Percentiles rank a stretch among this genome's conserved stretches.
Evolutionary conservation across 2,797 vertebrate species (phyloP).

Genomic region (Chelonia mydas): DNA sequence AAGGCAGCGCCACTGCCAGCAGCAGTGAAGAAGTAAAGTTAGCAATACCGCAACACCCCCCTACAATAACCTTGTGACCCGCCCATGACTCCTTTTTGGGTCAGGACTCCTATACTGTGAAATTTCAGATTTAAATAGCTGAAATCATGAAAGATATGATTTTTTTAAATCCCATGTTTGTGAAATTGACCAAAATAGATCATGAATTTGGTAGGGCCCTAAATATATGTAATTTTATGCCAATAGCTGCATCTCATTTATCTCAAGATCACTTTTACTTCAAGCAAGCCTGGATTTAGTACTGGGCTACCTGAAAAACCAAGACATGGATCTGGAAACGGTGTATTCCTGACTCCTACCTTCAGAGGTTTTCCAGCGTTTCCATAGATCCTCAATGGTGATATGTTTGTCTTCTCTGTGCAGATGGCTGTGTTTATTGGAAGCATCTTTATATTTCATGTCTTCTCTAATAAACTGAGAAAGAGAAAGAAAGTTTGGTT

Average conservation of each 20-base stretch:
- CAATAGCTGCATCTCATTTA: not conserved
- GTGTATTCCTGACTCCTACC: constrained; percentile 78
- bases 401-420: constrained; percentile 98
- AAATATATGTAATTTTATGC: fast-evolving
- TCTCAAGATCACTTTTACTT: not conserved
- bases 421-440: constrained; percentile 96
- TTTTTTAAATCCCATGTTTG: no score
- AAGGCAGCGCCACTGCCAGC: no score
- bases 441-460: constrained; percentile 93
- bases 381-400: constrained; percentile 97
- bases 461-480: constrained; percentile 95
- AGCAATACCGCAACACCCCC: no score
- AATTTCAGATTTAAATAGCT: no score
- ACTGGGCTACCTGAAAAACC: not conserved
- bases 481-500: constrained; percentile 46
- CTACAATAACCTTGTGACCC: no score
- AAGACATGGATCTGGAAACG: not conserved
- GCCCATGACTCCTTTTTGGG: no score
- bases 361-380: constrained; percentile 95
- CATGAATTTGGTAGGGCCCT: no score
- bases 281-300: not conserved
- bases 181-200: no score
- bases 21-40: no score
- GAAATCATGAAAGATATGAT: no score
- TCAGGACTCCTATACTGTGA: no score